Evolutionary conservation across 2,113 vertebrate species (phyloP).

Genomic region (Recurvirostra avosetta): DNA sequence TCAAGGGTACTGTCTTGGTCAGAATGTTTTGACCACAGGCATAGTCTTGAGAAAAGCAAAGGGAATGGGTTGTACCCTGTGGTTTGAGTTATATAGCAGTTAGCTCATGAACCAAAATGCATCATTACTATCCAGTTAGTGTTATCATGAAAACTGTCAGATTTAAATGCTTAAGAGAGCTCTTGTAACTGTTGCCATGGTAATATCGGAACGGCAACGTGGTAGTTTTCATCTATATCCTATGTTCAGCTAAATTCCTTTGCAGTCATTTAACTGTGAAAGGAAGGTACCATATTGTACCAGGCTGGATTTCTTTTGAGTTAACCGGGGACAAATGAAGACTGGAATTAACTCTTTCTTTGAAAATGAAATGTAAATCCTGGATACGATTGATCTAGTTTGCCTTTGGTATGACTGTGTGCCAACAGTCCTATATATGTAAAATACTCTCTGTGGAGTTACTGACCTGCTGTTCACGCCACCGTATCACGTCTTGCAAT

Average conservation of each 20-base stretch:
- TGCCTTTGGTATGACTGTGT: background rate
- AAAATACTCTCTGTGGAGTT: background rate
- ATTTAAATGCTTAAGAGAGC: slow-evolving; percentile 60
- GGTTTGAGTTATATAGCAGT: background rate
- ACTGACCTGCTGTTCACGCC: background rate
- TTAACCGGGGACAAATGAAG: background rate
- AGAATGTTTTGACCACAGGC: background rate
- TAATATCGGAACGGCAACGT: slow-evolving; percentile 13
- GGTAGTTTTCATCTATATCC: slow-evolving; percentile 43
- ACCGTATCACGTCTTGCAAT: background rate
- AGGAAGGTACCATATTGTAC: background rate
- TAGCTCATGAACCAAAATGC: slow-evolving; percentile 11
- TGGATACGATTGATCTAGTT: background rate
- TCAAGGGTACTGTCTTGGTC: background rate
- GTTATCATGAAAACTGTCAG: slow-evolving; percentile 47
- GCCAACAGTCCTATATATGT: background rate
- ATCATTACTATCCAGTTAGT: slow-evolving; percentile 39
- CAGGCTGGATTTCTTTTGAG: background rate
- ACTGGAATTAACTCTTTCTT: background rate
- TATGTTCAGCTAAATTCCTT: slow-evolving; percentile 46
- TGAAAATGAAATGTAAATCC: background rate
- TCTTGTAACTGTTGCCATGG: slow-evolving; percentile 65
- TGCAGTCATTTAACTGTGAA: background rate
- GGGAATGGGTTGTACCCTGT: background rate
- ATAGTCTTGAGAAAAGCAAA: background rate